phyloP scores from a whole-genome alignment of 1,140 invertebrate species.

The Drosophila athabasca region DNA sequence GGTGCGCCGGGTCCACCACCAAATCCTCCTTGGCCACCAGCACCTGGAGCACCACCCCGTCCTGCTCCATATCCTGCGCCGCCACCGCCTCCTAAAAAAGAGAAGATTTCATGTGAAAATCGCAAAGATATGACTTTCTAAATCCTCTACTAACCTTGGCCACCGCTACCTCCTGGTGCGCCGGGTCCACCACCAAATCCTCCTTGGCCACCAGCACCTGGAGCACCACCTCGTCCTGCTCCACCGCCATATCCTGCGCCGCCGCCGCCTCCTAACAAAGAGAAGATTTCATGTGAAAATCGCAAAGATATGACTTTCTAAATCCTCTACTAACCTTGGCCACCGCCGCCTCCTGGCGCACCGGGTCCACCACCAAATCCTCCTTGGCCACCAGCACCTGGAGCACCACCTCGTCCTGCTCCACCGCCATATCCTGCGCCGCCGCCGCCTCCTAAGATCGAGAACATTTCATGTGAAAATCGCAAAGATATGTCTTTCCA shows the following conservation, averaged over 20 bases:
- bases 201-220: conserved; percentile 35
- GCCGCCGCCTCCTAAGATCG: too few relatives aligned
- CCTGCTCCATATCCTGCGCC: conserved; percentile 16
- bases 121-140: too few relatives aligned
- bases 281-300: too few relatives aligned
- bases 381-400: too few relatives aligned
- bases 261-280: background rate
- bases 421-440: too few relatives aligned
- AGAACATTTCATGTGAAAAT: too few relatives aligned
- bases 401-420: too few relatives aligned
- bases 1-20: conserved; percentile 80
- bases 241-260: conserved; percentile 23
- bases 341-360: conserved; percentile 21
- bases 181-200: conserved; percentile 34
- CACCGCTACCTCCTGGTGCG: too few relatives aligned
- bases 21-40: conserved; percentile 1
- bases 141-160: too few relatives aligned
- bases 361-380: conserved; percentile 58
- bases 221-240: conserved; percentile 46
- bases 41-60: conserved; percentile 38
- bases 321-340: conserved; percentile 7
- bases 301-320: too few relatives aligned
- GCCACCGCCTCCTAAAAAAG: conserved; percentile 16
- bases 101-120: too few relatives aligned
- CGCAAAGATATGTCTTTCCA: too few relatives aligned